Conservation (phyloP, 64 coral and sea anemone species). For the Actinia tenebrosa region DNA sequence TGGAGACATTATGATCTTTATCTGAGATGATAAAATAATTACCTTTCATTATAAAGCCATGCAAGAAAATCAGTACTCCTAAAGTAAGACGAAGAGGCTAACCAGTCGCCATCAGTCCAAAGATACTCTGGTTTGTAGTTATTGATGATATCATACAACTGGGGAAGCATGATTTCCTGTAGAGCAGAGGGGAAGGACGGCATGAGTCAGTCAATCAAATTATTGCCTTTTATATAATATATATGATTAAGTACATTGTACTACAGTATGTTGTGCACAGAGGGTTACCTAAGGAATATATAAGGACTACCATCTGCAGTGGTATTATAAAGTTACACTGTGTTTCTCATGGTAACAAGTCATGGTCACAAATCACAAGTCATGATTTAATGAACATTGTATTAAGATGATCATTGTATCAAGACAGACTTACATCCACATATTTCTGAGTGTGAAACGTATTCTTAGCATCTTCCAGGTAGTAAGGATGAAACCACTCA, state of each 20-base stretch:
- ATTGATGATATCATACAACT: constrained; percentile 86
- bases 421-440: constrained; percentile 56
- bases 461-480: constrained; percentile 73
- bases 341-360: no score
- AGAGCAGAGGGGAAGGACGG: neutral
- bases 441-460: constrained; percentile 62
- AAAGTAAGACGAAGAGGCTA: constrained; percentile 61
- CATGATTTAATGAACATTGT: no score
- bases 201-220: no score
- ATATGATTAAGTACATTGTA: no score
- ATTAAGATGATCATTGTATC: no score
- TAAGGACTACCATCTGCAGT: no score
- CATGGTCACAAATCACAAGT: no score
- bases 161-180: constrained; percentile 66
- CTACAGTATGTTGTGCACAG: no score
- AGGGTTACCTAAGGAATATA: no score
- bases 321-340: no score
- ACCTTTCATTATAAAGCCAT: constrained; percentile 95
- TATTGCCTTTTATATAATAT: no score
- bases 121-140: constrained; percentile 79
- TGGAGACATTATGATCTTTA: no score
- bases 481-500: constrained; percentile 91
- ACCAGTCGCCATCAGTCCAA: constrained; percentile 94
- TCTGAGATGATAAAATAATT: neutral
- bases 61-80: constrained; percentile 79